Evolutionary conservation across 2,888 invertebrate species (phyloP).

Genomic region (Drosophila eohydei): DNA sequence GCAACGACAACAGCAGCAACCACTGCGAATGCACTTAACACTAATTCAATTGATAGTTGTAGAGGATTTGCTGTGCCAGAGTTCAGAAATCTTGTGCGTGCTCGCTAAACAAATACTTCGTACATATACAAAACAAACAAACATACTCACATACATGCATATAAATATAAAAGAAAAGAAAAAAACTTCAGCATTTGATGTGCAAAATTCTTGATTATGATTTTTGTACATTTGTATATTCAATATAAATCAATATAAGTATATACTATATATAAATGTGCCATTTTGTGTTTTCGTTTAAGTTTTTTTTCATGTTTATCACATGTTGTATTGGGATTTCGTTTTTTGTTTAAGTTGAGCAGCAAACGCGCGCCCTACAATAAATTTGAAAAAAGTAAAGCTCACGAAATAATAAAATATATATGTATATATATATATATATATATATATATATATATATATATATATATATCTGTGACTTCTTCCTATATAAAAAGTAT

Average conservation of each 20-base stretch:
- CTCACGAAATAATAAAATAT: conserved; percentile 27
- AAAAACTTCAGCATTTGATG: conserved; percentile 50
- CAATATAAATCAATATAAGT: conserved; percentile 38
- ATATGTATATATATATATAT: conserved; percentile 11
- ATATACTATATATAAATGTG: conserved; percentile 22
- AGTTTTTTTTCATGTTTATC: conserved; percentile 52
- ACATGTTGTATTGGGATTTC: conserved; percentile 44
- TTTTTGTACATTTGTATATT: conserved; percentile 57
- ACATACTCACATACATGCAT: conserved; percentile 19
- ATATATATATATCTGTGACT: conserved; percentile 29
- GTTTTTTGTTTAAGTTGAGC: conserved; percentile 23
- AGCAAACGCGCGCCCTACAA: conserved; percentile 28
- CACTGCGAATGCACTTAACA: conserved; percentile 12
- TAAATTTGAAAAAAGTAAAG: conserved; percentile 36
- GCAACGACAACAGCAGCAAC: background rate
- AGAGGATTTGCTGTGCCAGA: conserved; percentile 42
- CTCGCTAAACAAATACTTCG: conserved; percentile 38
- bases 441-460: background rate
- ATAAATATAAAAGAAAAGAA: conserved; percentile 14
- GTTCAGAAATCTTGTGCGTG: conserved; percentile 47
- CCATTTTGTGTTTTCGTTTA: conserved; percentile 31
- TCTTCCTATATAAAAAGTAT: conserved; percentile 33
- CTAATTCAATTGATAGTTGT: conserved; percentile 14
- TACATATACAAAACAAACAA: conserved; percentile 16
- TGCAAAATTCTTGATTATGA: conserved; percentile 47